These are phyloP conservation scores for Coenonympha glycerion DNA, from an alignment of 2,888 invertebrate genomes.

Conservation along the genomic window DNA sequence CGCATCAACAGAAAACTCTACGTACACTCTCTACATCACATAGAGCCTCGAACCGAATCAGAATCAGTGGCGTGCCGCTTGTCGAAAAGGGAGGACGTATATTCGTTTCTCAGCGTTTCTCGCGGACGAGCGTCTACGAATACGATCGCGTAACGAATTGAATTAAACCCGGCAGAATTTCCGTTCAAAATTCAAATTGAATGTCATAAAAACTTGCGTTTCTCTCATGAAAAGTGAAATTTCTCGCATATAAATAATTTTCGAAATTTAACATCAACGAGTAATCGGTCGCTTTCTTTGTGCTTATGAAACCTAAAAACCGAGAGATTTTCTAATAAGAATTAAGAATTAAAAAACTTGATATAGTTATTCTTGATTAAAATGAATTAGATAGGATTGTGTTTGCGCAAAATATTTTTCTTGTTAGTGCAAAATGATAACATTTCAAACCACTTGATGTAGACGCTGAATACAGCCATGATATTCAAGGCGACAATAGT, in stretches of 20 bases:
- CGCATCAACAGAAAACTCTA: slow-evolving; percentile 8
- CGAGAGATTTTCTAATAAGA: not conserved
- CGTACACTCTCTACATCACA: not conserved
- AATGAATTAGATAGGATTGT: not conserved
- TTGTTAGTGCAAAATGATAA: slow-evolving; percentile 3
- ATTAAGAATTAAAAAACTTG: no score
- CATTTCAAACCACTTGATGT: slow-evolving; percentile 25
- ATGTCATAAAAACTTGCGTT: not conserved
- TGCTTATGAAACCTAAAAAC: not conserved
- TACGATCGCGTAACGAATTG: slow-evolving; percentile 44
- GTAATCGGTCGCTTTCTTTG: not conserved
- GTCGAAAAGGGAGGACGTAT: slow-evolving; percentile 44
- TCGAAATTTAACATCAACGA: not conserved
- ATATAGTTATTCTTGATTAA: no score
- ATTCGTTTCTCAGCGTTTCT: slow-evolving; percentile 15
- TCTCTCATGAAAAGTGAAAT: not conserved
- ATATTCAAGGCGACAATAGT: slow-evolving; percentile 64
- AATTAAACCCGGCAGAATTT: not conserved
- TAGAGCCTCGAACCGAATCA: no score
- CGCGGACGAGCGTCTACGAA: slow-evolving; percentile 48
- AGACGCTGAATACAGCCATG: slow-evolving; percentile 47
- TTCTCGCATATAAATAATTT: not conserved
- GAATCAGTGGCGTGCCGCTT: slow-evolving; percentile 59
- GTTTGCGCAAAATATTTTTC: not conserved
- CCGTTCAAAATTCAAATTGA: not conserved